A percentile compares a stretch with the other conserved stretches of the same genome.
These are phyloP conservation scores for Deilephila elpenor DNA, from an alignment of 2,888 invertebrate genomes.

Conservation along the genomic window DNA sequence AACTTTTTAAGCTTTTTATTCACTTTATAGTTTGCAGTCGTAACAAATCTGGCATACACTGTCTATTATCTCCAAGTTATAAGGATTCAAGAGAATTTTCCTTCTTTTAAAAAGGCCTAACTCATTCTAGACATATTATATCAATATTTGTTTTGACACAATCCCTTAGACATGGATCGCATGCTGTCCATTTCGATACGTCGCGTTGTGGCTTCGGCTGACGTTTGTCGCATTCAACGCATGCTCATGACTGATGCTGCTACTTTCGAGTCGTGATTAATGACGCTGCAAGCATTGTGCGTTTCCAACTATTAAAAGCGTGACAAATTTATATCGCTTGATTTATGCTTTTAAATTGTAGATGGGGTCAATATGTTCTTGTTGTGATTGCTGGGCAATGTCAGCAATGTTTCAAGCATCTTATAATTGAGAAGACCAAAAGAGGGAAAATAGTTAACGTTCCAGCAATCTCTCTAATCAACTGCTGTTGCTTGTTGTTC, in stretches of 20 bases:
- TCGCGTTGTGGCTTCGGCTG: not conserved
- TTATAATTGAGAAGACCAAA: too few relatives aligned
- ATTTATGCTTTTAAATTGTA: not conserved
- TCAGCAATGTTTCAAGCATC: too few relatives aligned
- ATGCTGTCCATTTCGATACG: not conserved
- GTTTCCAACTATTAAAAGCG: not conserved
- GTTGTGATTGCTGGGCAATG: not conserved
- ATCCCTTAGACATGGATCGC: not conserved
- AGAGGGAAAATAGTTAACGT: too few relatives aligned
- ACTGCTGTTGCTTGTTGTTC: too few relatives aligned
- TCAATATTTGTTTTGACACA: not conserved
- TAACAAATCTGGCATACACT: too few relatives aligned
- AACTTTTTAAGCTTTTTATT: too few relatives aligned
- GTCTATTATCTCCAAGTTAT: too few relatives aligned
- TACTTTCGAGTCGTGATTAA: constrained; percentile 1
- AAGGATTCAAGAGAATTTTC: not conserved
- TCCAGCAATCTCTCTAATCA: too few relatives aligned
- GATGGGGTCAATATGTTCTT: not conserved
- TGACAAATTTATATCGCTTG: not conserved
- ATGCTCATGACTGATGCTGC: constrained; percentile 6
- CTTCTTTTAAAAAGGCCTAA: too few relatives aligned
- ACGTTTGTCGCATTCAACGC: constrained; percentile 5
- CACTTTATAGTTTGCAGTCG: too few relatives aligned
- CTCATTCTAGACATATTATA: too few relatives aligned
- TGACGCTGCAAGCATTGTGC: not conserved